Evolutionary conservation across 2,888 invertebrate species (phyloP).

Genomic region (Sarcophaga carnaria): DNA sequence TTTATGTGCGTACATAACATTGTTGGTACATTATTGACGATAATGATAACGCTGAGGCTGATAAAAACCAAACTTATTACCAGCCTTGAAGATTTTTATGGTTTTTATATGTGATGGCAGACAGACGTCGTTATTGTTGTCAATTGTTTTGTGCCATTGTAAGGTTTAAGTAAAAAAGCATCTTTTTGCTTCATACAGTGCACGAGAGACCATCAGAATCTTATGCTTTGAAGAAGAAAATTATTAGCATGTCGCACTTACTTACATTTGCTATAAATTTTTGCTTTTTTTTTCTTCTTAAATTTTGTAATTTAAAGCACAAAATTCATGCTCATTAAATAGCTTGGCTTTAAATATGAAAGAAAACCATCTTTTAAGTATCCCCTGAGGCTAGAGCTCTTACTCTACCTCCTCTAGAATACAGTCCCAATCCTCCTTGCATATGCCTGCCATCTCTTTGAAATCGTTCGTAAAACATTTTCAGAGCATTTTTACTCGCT

Average conservation of each 20-base stretch:
- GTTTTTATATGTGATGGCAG: slow-evolving; percentile 60
- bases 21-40: slow-evolving; percentile 27
- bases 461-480: slow-evolving; percentile 23
- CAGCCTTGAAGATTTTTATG: slow-evolving; percentile 62
- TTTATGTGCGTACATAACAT: slow-evolving; percentile 24
- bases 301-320: neutral
- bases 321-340: slow-evolving; percentile 45
- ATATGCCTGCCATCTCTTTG: neutral
- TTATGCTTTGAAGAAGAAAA: too few relatives aligned
- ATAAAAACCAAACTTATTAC: slow-evolving; percentile 49
- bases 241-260: too few relatives aligned
- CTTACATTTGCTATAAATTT: too few relatives aligned
- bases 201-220: too few relatives aligned
- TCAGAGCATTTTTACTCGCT: slow-evolving; percentile 49
- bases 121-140: slow-evolving; percentile 57
- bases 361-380: slow-evolving; percentile 34
- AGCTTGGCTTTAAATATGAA: neutral
- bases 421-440: neutral
- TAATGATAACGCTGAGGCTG: slow-evolving; percentile 22
- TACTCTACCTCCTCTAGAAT: neutral
- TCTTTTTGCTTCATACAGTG: neutral
- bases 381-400: slow-evolving; percentile 44
- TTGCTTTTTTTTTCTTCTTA: neutral
- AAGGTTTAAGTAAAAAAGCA: neutral
- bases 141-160: neutral